Conservation (phyloP, 2,113 vertebrate species). For the Pandion haliaetus region DNA sequence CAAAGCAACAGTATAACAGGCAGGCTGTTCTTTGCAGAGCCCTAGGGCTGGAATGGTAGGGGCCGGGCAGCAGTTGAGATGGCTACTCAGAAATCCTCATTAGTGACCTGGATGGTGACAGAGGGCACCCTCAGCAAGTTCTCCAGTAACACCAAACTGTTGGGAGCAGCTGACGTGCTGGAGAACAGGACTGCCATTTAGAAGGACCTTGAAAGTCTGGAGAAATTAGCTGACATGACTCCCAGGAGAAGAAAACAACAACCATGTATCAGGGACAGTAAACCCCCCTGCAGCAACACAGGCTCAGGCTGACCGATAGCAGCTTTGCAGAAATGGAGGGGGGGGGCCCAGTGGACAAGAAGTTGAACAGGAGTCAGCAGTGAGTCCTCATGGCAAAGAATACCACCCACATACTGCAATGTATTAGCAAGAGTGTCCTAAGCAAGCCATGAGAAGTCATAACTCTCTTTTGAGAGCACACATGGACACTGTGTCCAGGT, state of each 20-base stretch:
- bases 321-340: background rate
- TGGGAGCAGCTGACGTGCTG: background rate
- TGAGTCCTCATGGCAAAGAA: background rate
- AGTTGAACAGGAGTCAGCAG: background rate
- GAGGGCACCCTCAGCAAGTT: background rate
- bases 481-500: background rate
- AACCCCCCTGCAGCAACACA: accelerated
- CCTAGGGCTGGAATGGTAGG: background rate
- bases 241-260: background rate
- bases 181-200: background rate
- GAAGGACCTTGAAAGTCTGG: background rate
- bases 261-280: background rate
- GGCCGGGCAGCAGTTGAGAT: background rate
- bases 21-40: background rate
- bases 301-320: background rate
- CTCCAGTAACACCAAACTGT: background rate
- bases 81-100: background rate
- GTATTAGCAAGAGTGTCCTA: background rate
- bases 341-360: background rate
- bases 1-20: background rate
- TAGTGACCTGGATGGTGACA: background rate
- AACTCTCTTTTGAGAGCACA: background rate
- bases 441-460: background rate
- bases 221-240: background rate
- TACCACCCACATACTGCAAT: background rate